Conservation (phyloP, 2,888 invertebrate genomes). For the Drosophila neotestacea region DNA sequence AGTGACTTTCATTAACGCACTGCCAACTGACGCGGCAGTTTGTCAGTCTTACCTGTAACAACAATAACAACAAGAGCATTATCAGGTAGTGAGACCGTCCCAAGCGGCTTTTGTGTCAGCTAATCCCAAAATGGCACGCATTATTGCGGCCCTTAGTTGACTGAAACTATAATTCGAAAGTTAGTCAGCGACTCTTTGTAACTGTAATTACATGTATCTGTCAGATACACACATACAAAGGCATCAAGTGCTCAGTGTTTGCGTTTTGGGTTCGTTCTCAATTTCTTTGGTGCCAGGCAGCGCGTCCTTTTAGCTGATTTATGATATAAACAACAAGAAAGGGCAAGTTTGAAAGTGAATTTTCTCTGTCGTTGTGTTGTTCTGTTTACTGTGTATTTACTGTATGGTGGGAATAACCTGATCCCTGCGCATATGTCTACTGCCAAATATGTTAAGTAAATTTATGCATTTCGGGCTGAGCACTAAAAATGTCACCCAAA, state of each 20-base stretch:
- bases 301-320: constrained; percentile 50
- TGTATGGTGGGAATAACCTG: constrained; percentile 29
- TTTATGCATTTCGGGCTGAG: constrained; percentile 25
- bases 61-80: constrained; percentile 22
- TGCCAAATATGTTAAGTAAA: constrained; percentile 15
- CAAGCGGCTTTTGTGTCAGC: constrained; percentile 34
- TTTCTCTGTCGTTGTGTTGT: constrained; percentile 6
- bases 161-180: constrained; percentile 55
- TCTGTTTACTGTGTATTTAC: background rate
- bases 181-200: constrained; percentile 53
- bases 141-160: constrained; percentile 47
- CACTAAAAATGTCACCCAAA: constrained; percentile 40
- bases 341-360: constrained; percentile 36
- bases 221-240: constrained; percentile 18
- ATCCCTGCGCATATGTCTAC: constrained; percentile 17
- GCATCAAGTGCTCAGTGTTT: constrained; percentile 44
- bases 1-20: constrained; percentile 60
- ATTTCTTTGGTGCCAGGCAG: constrained; percentile 43
- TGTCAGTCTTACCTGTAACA: constrained; percentile 30
- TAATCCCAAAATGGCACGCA: constrained; percentile 72
- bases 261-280: constrained; percentile 26
- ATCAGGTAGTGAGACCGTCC: constrained; percentile 18
- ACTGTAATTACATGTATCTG: constrained; percentile 59
- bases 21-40: constrained; percentile 60
- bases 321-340: constrained; percentile 46